Percentiles rank a stretch among this genome's conserved stretches.
Conservation (phyloP, 2,888 invertebrate species). For the Drosophila hawaiiensis region DNA sequence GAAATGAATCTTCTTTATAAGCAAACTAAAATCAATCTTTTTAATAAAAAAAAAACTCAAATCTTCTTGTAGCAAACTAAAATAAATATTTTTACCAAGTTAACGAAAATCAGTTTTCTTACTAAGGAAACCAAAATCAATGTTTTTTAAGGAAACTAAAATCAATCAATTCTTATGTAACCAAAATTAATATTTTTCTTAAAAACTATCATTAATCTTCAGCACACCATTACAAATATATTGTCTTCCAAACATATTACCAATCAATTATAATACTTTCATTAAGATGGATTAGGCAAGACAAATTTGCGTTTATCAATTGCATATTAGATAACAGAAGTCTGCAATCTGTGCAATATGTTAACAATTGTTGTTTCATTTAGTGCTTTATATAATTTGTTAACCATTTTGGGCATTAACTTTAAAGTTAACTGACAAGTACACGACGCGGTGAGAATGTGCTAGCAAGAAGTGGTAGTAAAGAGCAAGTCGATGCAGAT, state of each 20-base stretch:
- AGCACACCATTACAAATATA: not conserved
- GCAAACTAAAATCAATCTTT: not conserved
- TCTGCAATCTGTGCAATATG: not conserved
- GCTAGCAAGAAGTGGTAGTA: constrained; percentile 40
- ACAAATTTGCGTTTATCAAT: not conserved
- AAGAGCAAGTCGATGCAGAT: constrained; percentile 16
- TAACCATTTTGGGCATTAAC: constrained; percentile 35
- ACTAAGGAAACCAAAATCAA: not conserved
- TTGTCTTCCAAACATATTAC: not conserved
- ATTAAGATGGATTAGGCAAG: not conserved
- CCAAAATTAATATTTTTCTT: not conserved
- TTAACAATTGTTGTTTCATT: not conserved
- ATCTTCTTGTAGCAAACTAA: not conserved
- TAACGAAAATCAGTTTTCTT: not conserved
- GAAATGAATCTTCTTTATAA: not conserved
- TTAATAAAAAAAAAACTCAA: not conserved
- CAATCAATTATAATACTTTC: not conserved
- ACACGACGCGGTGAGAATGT: constrained; percentile 35
- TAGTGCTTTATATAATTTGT: constrained; percentile 44
- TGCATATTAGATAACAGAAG: not conserved
- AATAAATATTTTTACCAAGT: not conserved
- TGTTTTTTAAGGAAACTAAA: not conserved
- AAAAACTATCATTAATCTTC: not conserved
- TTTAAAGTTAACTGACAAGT: constrained; percentile 7
- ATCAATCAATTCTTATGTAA: not conserved